Percentiles rank a stretch among this genome's conserved stretches.
Conservation (phyloP, 2,888 invertebrate genomes). For the Galeruca laticollis region DNA sequence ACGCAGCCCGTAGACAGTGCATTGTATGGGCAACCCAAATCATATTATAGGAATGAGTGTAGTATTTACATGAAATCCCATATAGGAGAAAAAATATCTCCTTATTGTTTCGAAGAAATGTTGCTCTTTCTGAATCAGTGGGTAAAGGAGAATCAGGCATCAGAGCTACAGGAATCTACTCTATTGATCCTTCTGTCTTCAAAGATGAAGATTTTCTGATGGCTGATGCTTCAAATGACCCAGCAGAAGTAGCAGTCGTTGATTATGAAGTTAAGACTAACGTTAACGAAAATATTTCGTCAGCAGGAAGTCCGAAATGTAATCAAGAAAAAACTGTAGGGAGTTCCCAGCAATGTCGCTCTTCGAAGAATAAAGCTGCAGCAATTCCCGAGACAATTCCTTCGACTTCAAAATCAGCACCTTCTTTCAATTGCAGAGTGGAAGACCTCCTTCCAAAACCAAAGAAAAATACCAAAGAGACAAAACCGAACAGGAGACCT, state of each 20-base stretch:
- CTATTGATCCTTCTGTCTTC: constrained; percentile 14
- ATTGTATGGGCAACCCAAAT: not conserved
- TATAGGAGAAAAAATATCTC: constrained; percentile 17
- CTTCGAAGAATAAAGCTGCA: constrained; percentile 11
- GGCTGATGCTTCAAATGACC: constrained; percentile 14
- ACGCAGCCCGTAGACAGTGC: not conserved
- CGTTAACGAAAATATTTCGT: constrained; percentile 9
- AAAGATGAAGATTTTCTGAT: constrained; percentile 20
- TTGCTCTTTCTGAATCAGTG: constrained; percentile 12
- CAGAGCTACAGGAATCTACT: constrained; percentile 11
- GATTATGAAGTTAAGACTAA: constrained; percentile 11
- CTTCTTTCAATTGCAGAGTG: constrained; percentile 14
- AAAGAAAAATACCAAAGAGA: constrained; percentile 12
- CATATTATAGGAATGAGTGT: constrained; percentile 22
- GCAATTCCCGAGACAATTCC: not conserved
- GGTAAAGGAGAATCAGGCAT: constrained; percentile 15
- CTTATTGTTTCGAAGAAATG: constrained; percentile 15
- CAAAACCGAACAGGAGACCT: not conserved
- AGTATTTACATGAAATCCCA: constrained; percentile 17
- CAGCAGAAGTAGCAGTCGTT: constrained; percentile 15
- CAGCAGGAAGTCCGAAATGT: not conserved
- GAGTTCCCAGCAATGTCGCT: constrained; percentile 5
- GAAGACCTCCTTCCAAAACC: constrained; percentile 17
- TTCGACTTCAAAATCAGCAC: not conserved
- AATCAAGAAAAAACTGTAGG: constrained; percentile 10